Conservation (phyloP, 2,888 invertebrate species). For the Dugesia japonica region DNA sequence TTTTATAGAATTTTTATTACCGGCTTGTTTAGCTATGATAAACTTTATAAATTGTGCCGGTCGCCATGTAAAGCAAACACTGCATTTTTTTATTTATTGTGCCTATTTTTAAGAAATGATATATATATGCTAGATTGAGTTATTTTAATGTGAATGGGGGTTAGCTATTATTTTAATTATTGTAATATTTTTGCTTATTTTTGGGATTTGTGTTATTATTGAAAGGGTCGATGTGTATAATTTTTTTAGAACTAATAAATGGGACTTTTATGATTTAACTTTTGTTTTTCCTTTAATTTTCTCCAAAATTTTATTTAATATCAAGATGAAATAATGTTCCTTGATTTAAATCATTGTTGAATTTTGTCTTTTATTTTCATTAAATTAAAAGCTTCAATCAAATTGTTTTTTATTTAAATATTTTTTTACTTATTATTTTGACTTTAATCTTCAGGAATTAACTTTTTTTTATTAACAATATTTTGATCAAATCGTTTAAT, state of each 20-base stretch:
- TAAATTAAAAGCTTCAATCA: no score
- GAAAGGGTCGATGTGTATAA: not conserved
- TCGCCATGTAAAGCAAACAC: constrained; percentile 9
- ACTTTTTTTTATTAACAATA: no score
- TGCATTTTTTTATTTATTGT: not conserved
- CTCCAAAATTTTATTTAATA: no score
- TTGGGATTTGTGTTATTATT: not conserved
- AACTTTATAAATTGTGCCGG: not conserved
- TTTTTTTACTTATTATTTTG: no score
- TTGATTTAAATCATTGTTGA: no score
- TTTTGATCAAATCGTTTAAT: no score
- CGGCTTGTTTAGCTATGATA: not conserved
- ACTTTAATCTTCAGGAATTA: no score
- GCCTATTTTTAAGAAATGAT: constrained; percentile 7
- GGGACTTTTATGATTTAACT: not conserved
- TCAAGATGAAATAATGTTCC: no score
- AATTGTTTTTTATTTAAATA: no score
- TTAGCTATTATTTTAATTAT: constrained; percentile 13
- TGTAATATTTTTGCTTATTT: constrained; percentile 20
- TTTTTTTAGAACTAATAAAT: not conserved
- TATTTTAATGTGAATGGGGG: constrained; percentile 17
- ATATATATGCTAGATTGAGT: constrained; percentile 15
- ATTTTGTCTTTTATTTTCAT: no score
- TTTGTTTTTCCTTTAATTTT: not conserved
- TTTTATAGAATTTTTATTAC: not conserved